A percentile compares a stretch with the other conserved stretches of the same genome.
phyloP scores from a whole-genome alignment of 92 coral and sea anemone genomes.

The Bergia sp. region DNA sequence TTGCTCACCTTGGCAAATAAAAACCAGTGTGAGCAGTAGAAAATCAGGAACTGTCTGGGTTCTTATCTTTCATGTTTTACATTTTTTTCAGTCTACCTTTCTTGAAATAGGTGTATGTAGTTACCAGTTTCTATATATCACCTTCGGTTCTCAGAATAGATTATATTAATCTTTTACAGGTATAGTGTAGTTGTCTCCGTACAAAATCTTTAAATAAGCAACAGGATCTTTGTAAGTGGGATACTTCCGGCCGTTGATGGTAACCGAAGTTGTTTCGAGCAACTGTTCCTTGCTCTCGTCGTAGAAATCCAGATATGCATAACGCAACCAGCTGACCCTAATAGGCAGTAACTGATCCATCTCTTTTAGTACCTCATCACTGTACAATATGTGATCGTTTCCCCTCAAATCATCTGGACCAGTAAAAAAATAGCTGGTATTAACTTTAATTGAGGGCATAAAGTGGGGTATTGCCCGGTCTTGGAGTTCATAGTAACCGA shows the following conservation, averaged over 20 bases:
- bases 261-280: conserved; percentile 3
- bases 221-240: conserved; percentile 42
- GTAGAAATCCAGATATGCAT: conserved; percentile 39
- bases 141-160: neutral
- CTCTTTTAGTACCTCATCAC: conserved; percentile 14
- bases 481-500: conserved; percentile 35
- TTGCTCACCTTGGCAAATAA: too few species aligned
- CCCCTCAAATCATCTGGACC: conserved; percentile 35
- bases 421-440: conserved; percentile 7
- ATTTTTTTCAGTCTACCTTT: too few species aligned
- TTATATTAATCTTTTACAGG: conserved; percentile 9
- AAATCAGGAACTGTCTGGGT: too few species aligned
- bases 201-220: conserved; percentile 22
- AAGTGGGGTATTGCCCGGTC: conserved; percentile 40
- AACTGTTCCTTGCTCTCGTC: conserved; percentile 5
- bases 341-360: conserved; percentile 32
- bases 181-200: conserved; percentile 32
- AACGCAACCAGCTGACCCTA: conserved; percentile 21
- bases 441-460: conserved; percentile 23
- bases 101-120: too few species aligned
- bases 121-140: too few species aligned
- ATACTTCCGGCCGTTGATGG: conserved; percentile 28
- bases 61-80: too few species aligned
- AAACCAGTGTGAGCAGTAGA: too few species aligned
- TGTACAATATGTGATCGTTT: conserved; percentile 26